These are phyloP conservation scores for Dinocampus coccinellae DNA, from an alignment of 2,888 invertebrate species.

Conservation along the genomic window DNA sequence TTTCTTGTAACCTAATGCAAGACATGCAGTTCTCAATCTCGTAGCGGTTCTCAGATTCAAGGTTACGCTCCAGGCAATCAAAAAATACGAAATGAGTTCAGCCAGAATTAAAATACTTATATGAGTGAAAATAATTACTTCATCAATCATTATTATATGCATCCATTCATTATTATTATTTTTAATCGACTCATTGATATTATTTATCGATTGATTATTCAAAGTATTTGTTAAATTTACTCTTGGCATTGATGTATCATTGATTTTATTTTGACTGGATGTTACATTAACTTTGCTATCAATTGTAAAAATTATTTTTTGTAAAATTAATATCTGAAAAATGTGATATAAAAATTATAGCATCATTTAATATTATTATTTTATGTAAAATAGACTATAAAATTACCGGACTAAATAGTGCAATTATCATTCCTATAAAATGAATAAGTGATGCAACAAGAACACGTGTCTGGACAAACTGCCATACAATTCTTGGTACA, in stretches of 20 bases:
- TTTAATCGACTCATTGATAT: slow-evolving; percentile 7
- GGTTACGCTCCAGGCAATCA: slow-evolving; percentile 54
- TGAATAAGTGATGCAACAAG: slow-evolving; percentile 67
- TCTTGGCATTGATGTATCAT: background rate
- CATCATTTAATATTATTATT: background rate
- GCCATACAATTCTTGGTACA: slow-evolving; percentile 68
- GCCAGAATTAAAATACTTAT: slow-evolving; percentile 46
- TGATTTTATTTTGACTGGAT: slow-evolving; percentile 21
- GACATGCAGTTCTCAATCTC: slow-evolving; percentile 60
- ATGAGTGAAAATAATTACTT: slow-evolving; percentile 50
- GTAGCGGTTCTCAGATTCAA: slow-evolving; percentile 61
- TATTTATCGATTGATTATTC: slow-evolving; percentile 15
- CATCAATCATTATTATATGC: slow-evolving; percentile 46
- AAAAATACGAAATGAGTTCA: slow-evolving; percentile 51
- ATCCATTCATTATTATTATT: slow-evolving; percentile 35
- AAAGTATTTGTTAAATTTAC: slow-evolving; percentile 18
- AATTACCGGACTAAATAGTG: slow-evolving; percentile 71
- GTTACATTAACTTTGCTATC: slow-evolving; percentile 42
- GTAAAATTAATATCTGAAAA: slow-evolving; percentile 46
- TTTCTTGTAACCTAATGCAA: slow-evolving; percentile 62
- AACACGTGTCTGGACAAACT: slow-evolving; percentile 69
- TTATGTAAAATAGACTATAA: slow-evolving; percentile 12
- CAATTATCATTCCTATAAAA: slow-evolving; percentile 65
- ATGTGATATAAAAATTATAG: background rate
- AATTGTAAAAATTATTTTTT: slow-evolving; percentile 46